Percentiles rank a stretch among this genome's conserved stretches.
Conservation (phyloP, 1,140 invertebrate species). For the Gonatopus flavifemur region DNA sequence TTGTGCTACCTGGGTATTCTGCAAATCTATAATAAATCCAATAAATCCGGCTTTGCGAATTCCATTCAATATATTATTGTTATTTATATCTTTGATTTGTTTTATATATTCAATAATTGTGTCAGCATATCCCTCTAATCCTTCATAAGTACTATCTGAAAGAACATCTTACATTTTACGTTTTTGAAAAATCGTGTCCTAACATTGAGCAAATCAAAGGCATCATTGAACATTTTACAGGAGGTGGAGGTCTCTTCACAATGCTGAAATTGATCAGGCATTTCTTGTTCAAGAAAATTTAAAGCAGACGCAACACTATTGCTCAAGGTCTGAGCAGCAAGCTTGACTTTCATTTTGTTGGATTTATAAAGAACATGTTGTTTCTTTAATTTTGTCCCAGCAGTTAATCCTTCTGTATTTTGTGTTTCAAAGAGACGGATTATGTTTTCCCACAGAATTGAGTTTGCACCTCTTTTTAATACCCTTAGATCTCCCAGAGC, state of each 20-base stretch:
- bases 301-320: too few relatives aligned
- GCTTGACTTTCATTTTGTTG: too few relatives aligned
- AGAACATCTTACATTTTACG: too few relatives aligned
- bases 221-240: too few relatives aligned
- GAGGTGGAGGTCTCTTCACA: too few relatives aligned
- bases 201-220: too few relatives aligned
- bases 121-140: background rate
- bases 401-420: background rate
- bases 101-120: background rate
- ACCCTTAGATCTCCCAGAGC: background rate
- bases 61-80: background rate
- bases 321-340: too few relatives aligned
- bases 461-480: background rate
- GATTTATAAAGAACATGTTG: background rate
- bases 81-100: background rate
- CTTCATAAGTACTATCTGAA: background rate
- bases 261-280: too few relatives aligned
- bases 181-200: too few relatives aligned
- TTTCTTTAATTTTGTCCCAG: background rate
- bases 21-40: slow-evolving; percentile 1
- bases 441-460: background rate
- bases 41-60: background rate
- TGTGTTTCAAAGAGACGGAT: background rate
- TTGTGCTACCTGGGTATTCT: too few relatives aligned
- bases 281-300: too few relatives aligned